A percentile compares a stretch with the other conserved stretches of the same genome.
Evolutionary conservation across 2,797 vertebrate species (phyloP).

Genomic region (Alcedo quadribrachys): DNA sequence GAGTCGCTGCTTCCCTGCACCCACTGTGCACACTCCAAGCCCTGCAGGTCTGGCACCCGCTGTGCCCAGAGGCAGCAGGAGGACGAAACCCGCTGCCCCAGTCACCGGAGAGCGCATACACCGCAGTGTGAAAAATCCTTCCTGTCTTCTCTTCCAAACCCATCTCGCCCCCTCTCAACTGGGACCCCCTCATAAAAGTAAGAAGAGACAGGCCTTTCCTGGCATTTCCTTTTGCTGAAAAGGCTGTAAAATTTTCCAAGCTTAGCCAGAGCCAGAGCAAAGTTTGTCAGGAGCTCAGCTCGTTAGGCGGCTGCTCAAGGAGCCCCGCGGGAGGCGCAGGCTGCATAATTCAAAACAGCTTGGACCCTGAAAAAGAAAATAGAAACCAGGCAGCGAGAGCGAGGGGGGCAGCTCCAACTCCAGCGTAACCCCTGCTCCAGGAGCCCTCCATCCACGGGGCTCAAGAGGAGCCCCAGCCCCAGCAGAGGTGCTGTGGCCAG

Average conservation of each 20-base stretch:
- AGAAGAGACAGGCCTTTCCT: constrained; percentile 68
- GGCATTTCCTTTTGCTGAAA: constrained; percentile 75
- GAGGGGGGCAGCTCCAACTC: constrained; percentile 2
- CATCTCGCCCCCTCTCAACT: background rate
- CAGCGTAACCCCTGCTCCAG: background rate
- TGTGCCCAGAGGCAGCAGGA: background rate
- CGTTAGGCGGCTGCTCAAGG: constrained; percentile 69
- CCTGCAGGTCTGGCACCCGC: fast-evolving
- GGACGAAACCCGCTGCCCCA: fast-evolving
- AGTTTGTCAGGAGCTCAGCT: constrained; percentile 73
- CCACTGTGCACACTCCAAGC: fast-evolving
- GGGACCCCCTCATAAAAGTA: constrained; percentile 70
- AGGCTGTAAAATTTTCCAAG: constrained; percentile 73
- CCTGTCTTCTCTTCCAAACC: constrained; percentile 5
- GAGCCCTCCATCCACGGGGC: background rate
- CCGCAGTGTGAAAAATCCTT: background rate
- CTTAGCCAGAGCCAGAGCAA: constrained; percentile 55
- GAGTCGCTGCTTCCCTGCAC: background rate
- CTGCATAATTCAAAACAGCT: constrained; percentile 73
- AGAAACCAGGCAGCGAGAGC: constrained; percentile 41
- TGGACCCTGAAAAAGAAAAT: constrained; percentile 69
- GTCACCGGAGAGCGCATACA: background rate
- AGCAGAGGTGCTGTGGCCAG: constrained; percentile 69
- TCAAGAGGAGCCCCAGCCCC: background rate
- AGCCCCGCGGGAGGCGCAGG: constrained; percentile 54